Percentiles rank a stretch among this genome's conserved stretches.
These are phyloP conservation scores for Synanthedon myopaeformis DNA, from an alignment of 2,888 invertebrate genomes.

Conservation along the genomic window DNA sequence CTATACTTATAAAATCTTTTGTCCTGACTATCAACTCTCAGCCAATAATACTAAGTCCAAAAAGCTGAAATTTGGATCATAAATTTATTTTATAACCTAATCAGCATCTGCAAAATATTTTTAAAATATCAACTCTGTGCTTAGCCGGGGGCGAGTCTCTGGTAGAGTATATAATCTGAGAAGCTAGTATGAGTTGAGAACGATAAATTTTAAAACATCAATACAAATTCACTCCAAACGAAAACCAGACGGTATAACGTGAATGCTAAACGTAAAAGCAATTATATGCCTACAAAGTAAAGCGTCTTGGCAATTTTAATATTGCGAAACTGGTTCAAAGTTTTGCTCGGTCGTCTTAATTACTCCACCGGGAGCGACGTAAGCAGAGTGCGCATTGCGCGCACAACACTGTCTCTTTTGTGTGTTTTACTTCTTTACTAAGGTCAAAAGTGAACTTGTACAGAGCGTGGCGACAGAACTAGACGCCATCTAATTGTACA, in stretches of 20 bases:
- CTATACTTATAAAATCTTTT: too few species aligned
- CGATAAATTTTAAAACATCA: not conserved
- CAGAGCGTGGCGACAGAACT: not conserved
- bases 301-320: conserved; percentile 5
- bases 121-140: too few species aligned
- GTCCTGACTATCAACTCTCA: too few species aligned
- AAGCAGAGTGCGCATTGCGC: not conserved
- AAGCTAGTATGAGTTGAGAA: not conserved
- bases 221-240: not conserved
- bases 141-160: too few species aligned
- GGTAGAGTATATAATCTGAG: too few species aligned
- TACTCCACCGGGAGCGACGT: conserved; percentile 1
- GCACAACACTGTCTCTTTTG: not conserved
- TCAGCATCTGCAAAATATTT: too few species aligned
- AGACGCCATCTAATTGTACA: not conserved
- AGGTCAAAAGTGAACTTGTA: not conserved
- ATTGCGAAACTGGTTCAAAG: conserved; percentile 11
- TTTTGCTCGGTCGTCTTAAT: conserved; percentile 8
- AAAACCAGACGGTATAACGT: not conserved
- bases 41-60: too few species aligned
- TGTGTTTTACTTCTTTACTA: not conserved
- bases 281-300: not conserved
- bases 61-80: too few species aligned
- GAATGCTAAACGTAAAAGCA: not conserved
- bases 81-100: too few species aligned